These are phyloP conservation scores for Pseudoatta argentina DNA, from an alignment of 1,140 invertebrate species.

Conservation along the genomic window DNA sequence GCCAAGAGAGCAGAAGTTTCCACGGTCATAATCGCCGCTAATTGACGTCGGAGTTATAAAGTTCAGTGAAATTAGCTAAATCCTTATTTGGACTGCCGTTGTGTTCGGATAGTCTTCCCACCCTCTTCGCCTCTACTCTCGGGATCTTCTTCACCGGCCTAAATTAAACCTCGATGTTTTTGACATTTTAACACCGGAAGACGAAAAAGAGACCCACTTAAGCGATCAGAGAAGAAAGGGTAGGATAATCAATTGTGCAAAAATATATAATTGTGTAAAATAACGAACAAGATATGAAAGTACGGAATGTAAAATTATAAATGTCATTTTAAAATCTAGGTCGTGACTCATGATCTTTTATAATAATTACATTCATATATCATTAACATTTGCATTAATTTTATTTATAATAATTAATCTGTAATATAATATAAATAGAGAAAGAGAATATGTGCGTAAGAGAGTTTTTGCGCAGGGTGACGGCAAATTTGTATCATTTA, in stretches of 20 bases:
- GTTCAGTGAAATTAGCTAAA: slow-evolving; percentile 84
- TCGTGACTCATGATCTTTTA: neutral
- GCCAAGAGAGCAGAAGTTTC: slow-evolving; percentile 82
- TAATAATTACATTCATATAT: slow-evolving; percentile 5
- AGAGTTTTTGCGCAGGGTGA: slow-evolving; percentile 42
- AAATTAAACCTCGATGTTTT: slow-evolving; percentile 71
- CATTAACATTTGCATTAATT: slow-evolving; percentile 17
- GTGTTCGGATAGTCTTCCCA: slow-evolving; percentile 69
- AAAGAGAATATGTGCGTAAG: neutral
- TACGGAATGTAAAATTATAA: neutral
- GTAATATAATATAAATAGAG: neutral
- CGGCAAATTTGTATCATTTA: slow-evolving; percentile 12
- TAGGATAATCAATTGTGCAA: neutral
- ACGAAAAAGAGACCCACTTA: slow-evolving; percentile 21
- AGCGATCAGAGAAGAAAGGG: neutral
- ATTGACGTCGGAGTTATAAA: slow-evolving; percentile 84
- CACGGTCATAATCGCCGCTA: slow-evolving; percentile 84
- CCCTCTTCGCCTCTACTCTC: slow-evolving; percentile 29
- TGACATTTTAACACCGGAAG: slow-evolving; percentile 47
- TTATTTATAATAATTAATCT: slow-evolving; percentile 1
- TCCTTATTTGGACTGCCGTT: slow-evolving; percentile 80
- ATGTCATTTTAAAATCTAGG: neutral
- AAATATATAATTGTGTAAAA: neutral
- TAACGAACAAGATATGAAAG: neutral
- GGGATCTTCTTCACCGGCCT: slow-evolving; percentile 49